These are phyloP conservation scores for Spondyliosoma cantharus DNA, from an alignment of 2,797 vertebrate genomes.

Conservation along the genomic window DNA sequence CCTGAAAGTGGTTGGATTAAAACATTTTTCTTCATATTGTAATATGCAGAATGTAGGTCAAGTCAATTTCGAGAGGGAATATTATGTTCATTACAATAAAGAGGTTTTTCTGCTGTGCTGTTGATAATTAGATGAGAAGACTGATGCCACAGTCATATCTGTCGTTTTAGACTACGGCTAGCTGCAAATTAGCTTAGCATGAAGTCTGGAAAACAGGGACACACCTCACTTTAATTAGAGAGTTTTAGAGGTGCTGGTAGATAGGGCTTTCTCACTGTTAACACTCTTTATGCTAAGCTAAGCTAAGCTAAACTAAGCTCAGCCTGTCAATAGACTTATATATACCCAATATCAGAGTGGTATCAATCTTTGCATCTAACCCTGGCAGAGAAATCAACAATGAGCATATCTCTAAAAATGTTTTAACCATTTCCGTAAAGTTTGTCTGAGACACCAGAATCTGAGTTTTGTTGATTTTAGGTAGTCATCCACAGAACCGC, in stretches of 20 bases:
- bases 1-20: slow-evolving; percentile 2
- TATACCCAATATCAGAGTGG: too few relatives aligned
- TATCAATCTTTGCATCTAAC: too few relatives aligned
- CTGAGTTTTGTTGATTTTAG: background rate
- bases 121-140: background rate
- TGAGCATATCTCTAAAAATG: too few relatives aligned
- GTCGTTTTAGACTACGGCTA: background rate
- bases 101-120: background rate
- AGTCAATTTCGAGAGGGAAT: background rate
- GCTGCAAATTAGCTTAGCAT: background rate
- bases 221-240: too few relatives aligned
- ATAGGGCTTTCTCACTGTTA: too few relatives aligned
- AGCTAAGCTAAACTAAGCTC: too few relatives aligned
- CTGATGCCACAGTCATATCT: too few relatives aligned
- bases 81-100: background rate
- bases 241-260: too few relatives aligned
- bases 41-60: background rate
- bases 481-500: background rate
- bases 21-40: background rate
- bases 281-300: too few relatives aligned
- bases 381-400: too few relatives aligned
- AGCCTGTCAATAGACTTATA: too few relatives aligned
- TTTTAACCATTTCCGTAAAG: background rate
- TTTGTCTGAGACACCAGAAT: background rate
- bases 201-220: too few relatives aligned